Conservation (phyloP, 37 sponge, comb jelly and placozoan genomes). For the Mnemiopsis leidyi region DNA sequence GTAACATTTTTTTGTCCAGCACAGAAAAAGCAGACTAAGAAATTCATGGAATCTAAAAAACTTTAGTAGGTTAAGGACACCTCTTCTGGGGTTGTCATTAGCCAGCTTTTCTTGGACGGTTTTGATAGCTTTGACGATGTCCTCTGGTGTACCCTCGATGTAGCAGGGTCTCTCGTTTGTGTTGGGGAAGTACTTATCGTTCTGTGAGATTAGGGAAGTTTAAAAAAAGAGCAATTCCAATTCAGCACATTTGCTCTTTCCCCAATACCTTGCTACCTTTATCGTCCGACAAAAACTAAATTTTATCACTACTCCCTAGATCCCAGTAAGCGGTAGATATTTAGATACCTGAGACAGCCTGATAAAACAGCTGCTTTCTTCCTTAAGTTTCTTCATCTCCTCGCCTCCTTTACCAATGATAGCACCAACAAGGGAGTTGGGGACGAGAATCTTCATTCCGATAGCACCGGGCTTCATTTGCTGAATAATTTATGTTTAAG, state of each 20-base stretch:
- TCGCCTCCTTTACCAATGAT: conserved; percentile 60
- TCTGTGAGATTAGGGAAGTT: too few species aligned
- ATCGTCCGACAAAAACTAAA: too few species aligned
- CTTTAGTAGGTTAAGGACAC: too few species aligned
- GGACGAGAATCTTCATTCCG: conserved; percentile 44
- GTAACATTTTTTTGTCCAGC: too few species aligned
- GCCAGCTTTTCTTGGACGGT: conserved; percentile 24
- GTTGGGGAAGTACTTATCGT: conserved; percentile 61
- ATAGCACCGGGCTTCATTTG: conserved; percentile 39
- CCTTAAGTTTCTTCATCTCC: conserved; percentile 60
- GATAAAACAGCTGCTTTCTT: conserved; percentile 34
- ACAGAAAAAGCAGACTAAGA: too few species aligned
- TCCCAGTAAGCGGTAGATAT: too few species aligned
- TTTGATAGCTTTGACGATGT: conserved; percentile 8
- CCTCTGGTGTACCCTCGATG: conserved; percentile 39
- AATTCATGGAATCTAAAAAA: too few species aligned
- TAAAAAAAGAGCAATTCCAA: too few species aligned
- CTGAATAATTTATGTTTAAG: too few species aligned
- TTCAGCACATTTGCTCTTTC: too few species aligned
- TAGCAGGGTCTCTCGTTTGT: conserved; percentile 59
- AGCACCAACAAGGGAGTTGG: conserved; percentile 48
- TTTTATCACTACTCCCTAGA: too few species aligned
- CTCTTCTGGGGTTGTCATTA: conserved; percentile 57
- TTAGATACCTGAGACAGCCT: conserved; percentile 38
- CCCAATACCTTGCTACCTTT: too few species aligned